These are phyloP conservation scores for Andricus quercusramuli DNA, from an alignment of 2,888 invertebrate genomes.

Conservation along the genomic window DNA sequence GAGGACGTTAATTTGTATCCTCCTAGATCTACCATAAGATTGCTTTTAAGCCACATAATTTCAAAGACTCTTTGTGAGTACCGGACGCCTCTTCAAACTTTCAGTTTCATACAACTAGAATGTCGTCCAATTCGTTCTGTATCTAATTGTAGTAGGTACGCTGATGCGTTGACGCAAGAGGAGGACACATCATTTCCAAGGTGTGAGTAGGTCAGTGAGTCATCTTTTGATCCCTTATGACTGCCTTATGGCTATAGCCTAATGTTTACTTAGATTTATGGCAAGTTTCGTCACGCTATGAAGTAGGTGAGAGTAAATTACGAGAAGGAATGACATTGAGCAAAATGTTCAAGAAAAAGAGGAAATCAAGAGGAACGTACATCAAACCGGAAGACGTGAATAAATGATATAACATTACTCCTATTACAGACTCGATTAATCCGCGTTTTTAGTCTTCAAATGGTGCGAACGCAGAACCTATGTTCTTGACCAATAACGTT, in stretches of 20 bases:
- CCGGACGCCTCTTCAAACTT: conserved; percentile 1
- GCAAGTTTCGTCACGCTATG: background rate
- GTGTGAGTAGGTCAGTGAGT: conserved; percentile 8
- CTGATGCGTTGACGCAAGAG: conserved; percentile 5
- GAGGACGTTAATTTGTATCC: conserved; percentile 30
- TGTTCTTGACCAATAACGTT: conserved; percentile 48
- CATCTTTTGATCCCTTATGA: background rate
- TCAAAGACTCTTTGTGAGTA: conserved; percentile 10
- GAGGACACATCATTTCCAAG: conserved; percentile 22
- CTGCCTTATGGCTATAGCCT: background rate
- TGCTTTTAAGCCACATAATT: conserved; percentile 17
- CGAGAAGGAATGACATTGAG: background rate
- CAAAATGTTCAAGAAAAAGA: background rate
- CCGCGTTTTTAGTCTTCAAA: conserved; percentile 6
- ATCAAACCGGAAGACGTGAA: background rate
- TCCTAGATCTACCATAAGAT: conserved; percentile 14
- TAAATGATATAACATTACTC: background rate
- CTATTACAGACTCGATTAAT: conserved; percentile 35
- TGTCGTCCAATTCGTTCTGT: conserved; percentile 29
- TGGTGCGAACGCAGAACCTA: conserved; percentile 6
- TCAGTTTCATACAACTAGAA: conserved; percentile 29
- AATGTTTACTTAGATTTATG: conserved; percentile 7
- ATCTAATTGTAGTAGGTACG: conserved; percentile 12
- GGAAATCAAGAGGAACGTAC: background rate
- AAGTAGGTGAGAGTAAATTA: conserved; percentile 4